A percentile compares a stretch with the other conserved stretches of the same genome.
phyloP scores from a whole-genome alignment of 2,797 vertebrate genomes.

The Enteromius fasciolatus region DNA sequence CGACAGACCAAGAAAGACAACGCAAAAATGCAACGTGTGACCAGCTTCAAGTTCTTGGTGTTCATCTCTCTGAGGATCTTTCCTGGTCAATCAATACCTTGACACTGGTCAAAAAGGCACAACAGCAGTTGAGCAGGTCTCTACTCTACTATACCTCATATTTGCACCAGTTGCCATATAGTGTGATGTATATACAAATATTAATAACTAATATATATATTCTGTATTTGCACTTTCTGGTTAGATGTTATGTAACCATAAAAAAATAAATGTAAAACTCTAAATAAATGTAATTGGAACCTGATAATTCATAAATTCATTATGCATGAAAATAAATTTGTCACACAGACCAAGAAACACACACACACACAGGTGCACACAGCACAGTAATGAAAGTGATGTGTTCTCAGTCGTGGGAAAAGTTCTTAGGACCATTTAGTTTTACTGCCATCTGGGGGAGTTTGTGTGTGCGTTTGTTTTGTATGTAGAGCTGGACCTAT shows the following conservation, averaged over 20 bases:
- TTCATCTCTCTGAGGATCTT: no score
- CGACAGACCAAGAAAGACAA: no score
- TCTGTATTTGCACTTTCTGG: no score
- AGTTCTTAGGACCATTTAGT: conserved; percentile 24
- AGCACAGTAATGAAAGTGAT: conserved; percentile 25
- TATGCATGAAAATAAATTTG: background rate
- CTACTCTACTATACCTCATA: no score
- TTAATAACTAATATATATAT: no score
- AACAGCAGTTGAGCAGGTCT: no score
- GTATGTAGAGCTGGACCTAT: conserved; percentile 29
- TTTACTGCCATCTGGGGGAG: conserved; percentile 34
- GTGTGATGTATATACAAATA: no score
- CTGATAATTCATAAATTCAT: background rate
- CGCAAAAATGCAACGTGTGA: no score
- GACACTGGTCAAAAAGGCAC: no score
- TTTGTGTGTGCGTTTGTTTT: conserved; percentile 44
- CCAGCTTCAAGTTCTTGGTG: no score
- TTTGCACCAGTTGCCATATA: no score
- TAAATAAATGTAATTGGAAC: background rate
- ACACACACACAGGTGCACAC: conserved; percentile 15
- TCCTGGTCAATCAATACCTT: no score
- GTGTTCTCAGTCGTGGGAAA: conserved; percentile 28
- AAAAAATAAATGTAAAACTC: background rate
- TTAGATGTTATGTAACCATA: background rate
- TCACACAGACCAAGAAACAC: background rate